A percentile compares a stretch with the other conserved stretches of the same genome.
Conservation (phyloP, 2,888 invertebrate species). For the Rhagium mordax region DNA sequence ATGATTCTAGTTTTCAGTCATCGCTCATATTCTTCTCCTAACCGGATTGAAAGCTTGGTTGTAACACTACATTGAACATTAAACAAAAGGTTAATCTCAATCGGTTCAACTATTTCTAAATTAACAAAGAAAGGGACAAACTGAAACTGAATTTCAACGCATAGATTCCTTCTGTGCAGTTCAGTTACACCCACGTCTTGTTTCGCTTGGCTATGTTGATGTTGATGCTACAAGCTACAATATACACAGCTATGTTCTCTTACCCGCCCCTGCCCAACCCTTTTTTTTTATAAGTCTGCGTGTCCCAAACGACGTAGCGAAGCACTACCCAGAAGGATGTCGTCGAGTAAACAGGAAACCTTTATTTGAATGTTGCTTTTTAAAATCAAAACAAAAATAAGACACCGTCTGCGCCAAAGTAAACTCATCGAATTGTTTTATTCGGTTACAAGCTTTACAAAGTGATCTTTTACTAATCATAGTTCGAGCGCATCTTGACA, state of each 20-base stretch:
- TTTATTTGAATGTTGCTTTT: conserved; percentile 9
- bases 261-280: conserved; percentile 36
- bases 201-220: conserved; percentile 6
- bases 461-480: too few relatives aligned
- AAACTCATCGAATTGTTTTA: not conserved
- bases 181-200: not conserved
- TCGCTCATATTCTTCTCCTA: too few relatives aligned
- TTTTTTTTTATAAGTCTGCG: conserved; percentile 47
- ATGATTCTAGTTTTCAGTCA: too few relatives aligned
- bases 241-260: conserved; percentile 20
- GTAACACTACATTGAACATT: too few relatives aligned
- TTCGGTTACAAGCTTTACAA: too few relatives aligned
- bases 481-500: too few relatives aligned
- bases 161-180: conserved; percentile 19
- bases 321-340: conserved; percentile 19
- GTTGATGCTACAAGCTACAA: conserved; percentile 23
- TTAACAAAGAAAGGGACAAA: too few relatives aligned
- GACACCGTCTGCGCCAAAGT: not conserved
- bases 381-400: conserved; percentile 5
- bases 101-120: too few relatives aligned
- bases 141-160: too few relatives aligned
- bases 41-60: too few relatives aligned
- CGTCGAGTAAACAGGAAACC: conserved; percentile 28
- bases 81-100: too few relatives aligned
- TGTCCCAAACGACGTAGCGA: conserved; percentile 40